Conservation (phyloP, 2,888 invertebrate genomes). For the Beris morrisii region DNA sequence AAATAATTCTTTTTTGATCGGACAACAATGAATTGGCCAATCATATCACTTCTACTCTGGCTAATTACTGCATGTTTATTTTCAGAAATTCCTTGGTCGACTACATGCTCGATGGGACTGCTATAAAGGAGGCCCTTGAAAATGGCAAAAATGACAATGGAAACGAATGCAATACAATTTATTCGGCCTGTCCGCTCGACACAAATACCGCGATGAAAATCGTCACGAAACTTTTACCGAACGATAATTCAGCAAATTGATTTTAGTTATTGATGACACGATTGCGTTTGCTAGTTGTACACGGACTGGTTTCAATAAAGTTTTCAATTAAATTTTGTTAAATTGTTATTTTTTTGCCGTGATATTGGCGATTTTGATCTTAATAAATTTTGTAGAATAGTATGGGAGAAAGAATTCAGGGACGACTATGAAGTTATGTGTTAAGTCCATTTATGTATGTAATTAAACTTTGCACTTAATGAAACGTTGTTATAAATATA, state of each 20-base stretch:
- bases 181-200: constrained; percentile 69
- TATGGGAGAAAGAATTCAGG: no score
- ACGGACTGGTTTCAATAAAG: no score
- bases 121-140: constrained; percentile 69
- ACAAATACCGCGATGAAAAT: constrained; percentile 68
- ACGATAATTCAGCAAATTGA: constrained; percentile 41
- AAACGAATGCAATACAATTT: constrained; percentile 62
- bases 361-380: no score
- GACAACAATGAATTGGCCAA: background rate
- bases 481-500: no score
- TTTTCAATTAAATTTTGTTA: no score
- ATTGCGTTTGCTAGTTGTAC: no score
- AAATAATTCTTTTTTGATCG: background rate
- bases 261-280: no score
- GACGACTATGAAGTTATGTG: no score
- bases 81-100: constrained; percentile 69
- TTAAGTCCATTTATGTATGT: no score
- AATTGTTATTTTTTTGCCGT: no score
- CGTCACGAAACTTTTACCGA: constrained; percentile 68
- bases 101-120: constrained; percentile 71
- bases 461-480: no score
- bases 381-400: no score
- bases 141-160: constrained; percentile 60
- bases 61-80: constrained; percentile 40
- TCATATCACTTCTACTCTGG: background rate